Base-by-base conservation (phyloP, 1,140 invertebrate species). In the Cylas formicarius region DNA sequence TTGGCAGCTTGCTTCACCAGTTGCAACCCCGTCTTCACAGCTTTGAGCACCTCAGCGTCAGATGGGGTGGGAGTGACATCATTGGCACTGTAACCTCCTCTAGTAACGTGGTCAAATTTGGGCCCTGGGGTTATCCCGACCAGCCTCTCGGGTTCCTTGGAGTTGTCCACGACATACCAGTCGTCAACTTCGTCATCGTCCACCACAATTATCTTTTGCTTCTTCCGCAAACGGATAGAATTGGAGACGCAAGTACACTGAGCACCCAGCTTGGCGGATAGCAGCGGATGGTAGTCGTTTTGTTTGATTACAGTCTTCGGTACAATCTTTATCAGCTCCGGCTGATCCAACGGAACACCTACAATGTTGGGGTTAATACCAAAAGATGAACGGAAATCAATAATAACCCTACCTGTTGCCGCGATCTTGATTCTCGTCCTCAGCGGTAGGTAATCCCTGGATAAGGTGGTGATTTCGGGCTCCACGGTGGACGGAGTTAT, bases 201-300 rank as follows among this genome's bases (percentile, higher is more conserved):
- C 7, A 58, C 52, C 10, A 55, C 44, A 18, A 53, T 46, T 14
- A 66, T 48, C 50, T 67, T 47, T 24, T 51, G 47, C 38, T 59
- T 58, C 38, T 70, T 71, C 45, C 69, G 66, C 0, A 75, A 53
- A 17, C 65, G 66, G 19, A 82, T 63, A 0, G 78, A 72, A 57
- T 81, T 79, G 0, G 76, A 76, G 50, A 75, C 75, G 53, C 82
- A 85, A 22, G 78, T 82, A 48, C 82, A 85, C 24, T 84, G 80
- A 5, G 81, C 80, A 2, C 78, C 77, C 8, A 85, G 62, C 67
- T 85, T 85, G 22, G 74, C 72, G 0, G 83, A 68, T 8, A 84
- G 65, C 9, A 84, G 63, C 1, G 82, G 80, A 61, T 66, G 57
- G 28, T 58, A 56, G 39, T 64, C 60, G 37, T 62, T 64, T 9